Evolutionary conservation across 2,888 invertebrate genomes (phyloP).

Genomic region (Sminthurinus aureus): DNA sequence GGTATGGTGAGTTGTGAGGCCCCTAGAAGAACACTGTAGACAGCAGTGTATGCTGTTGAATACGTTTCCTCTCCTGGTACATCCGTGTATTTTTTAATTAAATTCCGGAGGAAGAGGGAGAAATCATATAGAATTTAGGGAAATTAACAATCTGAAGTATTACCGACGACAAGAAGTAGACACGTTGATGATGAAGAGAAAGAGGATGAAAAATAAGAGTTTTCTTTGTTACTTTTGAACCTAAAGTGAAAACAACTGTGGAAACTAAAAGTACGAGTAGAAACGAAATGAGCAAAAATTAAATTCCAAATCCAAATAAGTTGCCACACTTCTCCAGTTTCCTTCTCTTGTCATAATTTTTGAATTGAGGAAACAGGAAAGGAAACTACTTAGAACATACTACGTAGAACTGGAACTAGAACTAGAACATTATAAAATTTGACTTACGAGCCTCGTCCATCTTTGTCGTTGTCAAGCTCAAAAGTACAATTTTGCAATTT

Average conservation of each 20-base stretch:
- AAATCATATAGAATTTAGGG: constrained; percentile 3
- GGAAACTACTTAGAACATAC: background rate
- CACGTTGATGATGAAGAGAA: background rate
- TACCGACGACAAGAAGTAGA: background rate
- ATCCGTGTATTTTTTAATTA: constrained; percentile 10
- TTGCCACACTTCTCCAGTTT: background rate
- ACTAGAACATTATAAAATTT: background rate
- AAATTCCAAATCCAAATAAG: background rate
- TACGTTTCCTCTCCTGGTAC: too few species aligned
- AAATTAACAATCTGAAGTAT: constrained; percentile 11
- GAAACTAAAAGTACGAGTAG: background rate
- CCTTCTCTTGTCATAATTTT: background rate
- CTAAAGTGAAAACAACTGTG: too few species aligned
- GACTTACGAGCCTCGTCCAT: background rate
- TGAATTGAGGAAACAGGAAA: background rate
- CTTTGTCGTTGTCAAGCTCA: background rate
- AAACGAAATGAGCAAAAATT: background rate
- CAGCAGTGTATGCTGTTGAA: too few species aligned
- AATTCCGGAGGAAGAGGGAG: background rate
- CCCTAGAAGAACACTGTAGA: too few species aligned
- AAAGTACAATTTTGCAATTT: background rate
- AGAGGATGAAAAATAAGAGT: background rate
- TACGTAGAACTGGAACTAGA: background rate
- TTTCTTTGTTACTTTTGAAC: background rate
- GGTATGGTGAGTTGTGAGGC: too few species aligned